These are phyloP conservation scores for Pandemis cinnamomeana DNA, from an alignment of 2,888 invertebrate species.

Conservation along the genomic window DNA sequence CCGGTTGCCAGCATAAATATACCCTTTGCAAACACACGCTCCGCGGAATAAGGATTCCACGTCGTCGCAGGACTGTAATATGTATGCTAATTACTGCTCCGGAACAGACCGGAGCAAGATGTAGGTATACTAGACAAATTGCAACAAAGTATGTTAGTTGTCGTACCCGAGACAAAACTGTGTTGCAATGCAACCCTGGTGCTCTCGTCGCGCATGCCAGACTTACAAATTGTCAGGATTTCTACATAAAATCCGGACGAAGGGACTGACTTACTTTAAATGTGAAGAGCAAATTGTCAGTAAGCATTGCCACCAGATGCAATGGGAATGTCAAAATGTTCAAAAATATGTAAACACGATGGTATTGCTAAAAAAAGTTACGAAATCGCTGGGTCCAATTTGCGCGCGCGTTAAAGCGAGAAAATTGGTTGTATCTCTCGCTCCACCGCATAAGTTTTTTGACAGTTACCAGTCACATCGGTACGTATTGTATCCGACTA, in stretches of 20 bases:
- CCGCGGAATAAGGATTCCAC: constrained; percentile 18
- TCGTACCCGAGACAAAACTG: background rate
- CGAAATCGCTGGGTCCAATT: too few species aligned
- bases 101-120: constrained; percentile 12
- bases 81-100: constrained; percentile 30
- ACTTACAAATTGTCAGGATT: background rate
- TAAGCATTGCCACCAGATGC: too few species aligned
- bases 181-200: background rate
- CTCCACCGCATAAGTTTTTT: too few species aligned
- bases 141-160: constrained; percentile 4
- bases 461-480: too few species aligned
- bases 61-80: constrained; percentile 18
- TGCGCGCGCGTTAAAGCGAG: too few species aligned
- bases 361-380: too few species aligned
- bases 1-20: constrained; percentile 8
- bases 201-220: background rate
- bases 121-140: constrained; percentile 9
- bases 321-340: too few species aligned
- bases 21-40: constrained; percentile 21
- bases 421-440: too few species aligned
- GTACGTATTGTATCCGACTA: too few species aligned
- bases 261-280: background rate
- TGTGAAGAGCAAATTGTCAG: background rate
- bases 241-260: background rate
- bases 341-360: too few species aligned